Base-by-base conservation (phyloP, 2,113 vertebrate genomes). In the Rhadina sibilatrix region DNA sequence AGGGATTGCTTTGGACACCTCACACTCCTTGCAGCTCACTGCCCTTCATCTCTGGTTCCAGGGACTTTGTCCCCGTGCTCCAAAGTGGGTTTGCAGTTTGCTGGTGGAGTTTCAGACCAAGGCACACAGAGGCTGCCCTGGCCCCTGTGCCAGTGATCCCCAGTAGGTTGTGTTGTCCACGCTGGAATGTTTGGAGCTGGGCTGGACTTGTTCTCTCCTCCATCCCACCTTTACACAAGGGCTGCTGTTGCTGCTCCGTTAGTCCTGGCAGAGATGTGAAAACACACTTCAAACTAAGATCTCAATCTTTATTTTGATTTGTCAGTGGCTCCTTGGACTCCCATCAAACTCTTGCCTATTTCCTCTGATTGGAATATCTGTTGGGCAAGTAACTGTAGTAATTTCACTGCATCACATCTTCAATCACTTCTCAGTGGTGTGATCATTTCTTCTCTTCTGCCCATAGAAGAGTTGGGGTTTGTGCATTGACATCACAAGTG, bases 111-210 rank as follows among this genome's bases (percentile, higher is more conserved):
- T 61, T 52, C 16, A 50, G 60, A 2, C 5, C 0, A 1, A 53
- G 49, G 78, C 78, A 30, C 61, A 3, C n/a, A 8, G 40, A 40
- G 40, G 40, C 40, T 40, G 40, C 40, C 40, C 40, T 40, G 40
- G 13, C 40, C 40, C 14, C 40, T 40, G 40, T 40, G 40, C 40
- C 40, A 9, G 10, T 15, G 72, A 3, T 13, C 31, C 22, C 53
- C 30, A 53, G 71, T 9, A 12, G 2, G 0, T 5, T 30, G 69
- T 4, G 3, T 3, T 31, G 3, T 44, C 47, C 33, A 0, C 20
- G 68, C 42, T 66, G 54, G 19, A 21, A 49, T 16, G 30, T 61
- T 68, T 53, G 70, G 54, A 68, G 17, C 72, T 44, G 56, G 23
- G 15, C 37, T 37, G 27, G 6, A 1, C 4, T 3, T 31, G 35